Conservation (phyloP, 92 coral and sea anemone genomes). For the Porites divaricata region DNA sequence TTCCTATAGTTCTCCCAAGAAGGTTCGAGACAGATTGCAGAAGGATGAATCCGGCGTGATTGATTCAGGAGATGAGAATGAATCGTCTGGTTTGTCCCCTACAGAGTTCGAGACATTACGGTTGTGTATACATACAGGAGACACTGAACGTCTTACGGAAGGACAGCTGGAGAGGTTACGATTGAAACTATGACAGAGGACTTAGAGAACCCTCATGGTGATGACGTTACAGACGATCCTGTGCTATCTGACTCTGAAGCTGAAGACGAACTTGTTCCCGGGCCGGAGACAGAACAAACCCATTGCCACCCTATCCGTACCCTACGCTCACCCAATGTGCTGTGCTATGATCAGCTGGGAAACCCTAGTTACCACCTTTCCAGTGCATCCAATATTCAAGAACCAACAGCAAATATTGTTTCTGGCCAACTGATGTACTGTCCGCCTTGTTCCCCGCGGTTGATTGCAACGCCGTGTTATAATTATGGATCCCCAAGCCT, state of each 20-base stretch:
- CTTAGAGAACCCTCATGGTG: neutral
- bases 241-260: neutral
- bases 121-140: neutral
- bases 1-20: neutral
- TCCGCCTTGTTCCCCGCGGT: too few species aligned
- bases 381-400: neutral
- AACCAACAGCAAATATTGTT: neutral
- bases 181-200: neutral
- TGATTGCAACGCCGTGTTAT: too few species aligned
- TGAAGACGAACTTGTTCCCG: neutral
- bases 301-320: neutral
- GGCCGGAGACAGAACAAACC: neutral
- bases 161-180: neutral
- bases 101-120: neutral
- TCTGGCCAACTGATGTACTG: too few species aligned
- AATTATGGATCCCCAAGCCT: too few species aligned
- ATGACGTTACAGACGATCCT: neutral
- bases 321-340: neutral
- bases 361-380: too few species aligned
- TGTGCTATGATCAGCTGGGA: too few species aligned
- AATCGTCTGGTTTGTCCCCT: slow-evolving; percentile 1
- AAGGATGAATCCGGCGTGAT: neutral
- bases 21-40: neutral
- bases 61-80: neutral
- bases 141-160: neutral